A percentile compares a stretch with the other conserved stretches of the same genome.
Evolutionary conservation across 2,888 invertebrate species (phyloP).

Genomic region (Tridacna crocea): DNA sequence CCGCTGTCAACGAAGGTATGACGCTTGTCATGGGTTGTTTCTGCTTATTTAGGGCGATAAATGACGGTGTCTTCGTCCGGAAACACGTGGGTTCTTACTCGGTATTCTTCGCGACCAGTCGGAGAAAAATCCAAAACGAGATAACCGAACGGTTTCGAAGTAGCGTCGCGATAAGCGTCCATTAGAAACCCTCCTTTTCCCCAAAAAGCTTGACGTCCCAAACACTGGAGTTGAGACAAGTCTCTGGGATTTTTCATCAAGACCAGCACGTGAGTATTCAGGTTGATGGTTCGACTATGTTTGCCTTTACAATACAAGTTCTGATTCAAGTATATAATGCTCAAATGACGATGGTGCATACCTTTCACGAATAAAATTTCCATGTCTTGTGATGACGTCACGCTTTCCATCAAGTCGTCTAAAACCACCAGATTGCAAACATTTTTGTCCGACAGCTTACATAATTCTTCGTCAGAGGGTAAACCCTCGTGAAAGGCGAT

Average conservation of each 20-base stretch:
- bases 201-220: slow-evolving; percentile 47
- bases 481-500: slow-evolving; percentile 49
- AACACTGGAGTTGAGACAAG: slow-evolving; percentile 51
- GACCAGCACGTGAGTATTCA: slow-evolving; percentile 50
- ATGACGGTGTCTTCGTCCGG: slow-evolving; percentile 47
- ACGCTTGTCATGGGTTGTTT: neutral
- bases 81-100: slow-evolving; percentile 42
- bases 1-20: slow-evolving; percentile 1
- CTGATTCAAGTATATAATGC: slow-evolving; percentile 47
- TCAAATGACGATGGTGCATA: slow-evolving; percentile 49
- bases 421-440: slow-evolving; percentile 40
- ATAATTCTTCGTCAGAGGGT: slow-evolving; percentile 37
- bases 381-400: slow-evolving; percentile 54
- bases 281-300: slow-evolving; percentile 47
- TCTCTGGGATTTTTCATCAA: slow-evolving; percentile 55
- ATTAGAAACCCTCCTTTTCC: slow-evolving; percentile 44
- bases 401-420: slow-evolving; percentile 46
- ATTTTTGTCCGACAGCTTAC: slow-evolving; percentile 20
- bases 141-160: slow-evolving; percentile 46
- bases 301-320: slow-evolving; percentile 50
- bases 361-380: slow-evolving; percentile 51
- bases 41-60: slow-evolving; percentile 27
- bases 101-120: slow-evolving; percentile 29
- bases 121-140: slow-evolving; percentile 54
- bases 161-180: slow-evolving; percentile 54